Conservation (phyloP, 64 coral and sea anemone genomes). For the Actinia tenebrosa region DNA sequence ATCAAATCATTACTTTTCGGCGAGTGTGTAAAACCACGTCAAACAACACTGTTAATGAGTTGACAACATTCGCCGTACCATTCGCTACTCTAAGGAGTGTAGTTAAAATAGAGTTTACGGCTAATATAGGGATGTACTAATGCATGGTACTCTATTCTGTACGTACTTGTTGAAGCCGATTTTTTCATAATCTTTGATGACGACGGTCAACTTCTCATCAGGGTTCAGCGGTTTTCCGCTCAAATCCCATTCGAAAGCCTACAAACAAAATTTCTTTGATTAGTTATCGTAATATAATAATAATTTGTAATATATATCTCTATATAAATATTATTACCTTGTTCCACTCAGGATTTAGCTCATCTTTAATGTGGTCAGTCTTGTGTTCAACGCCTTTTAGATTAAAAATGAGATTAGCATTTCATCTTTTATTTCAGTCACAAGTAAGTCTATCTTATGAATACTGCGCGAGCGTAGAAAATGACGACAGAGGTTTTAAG, state of each 20-base stretch:
- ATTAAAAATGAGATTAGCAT: neutral
- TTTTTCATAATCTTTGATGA: slow-evolving; percentile 63
- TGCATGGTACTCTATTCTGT: no score
- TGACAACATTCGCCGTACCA: no score
- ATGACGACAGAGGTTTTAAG: no score
- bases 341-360: slow-evolving; percentile 79
- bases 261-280: neutral
- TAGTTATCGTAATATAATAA: neutral
- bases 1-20: neutral
- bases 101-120: no score
- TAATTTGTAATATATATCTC: neutral
- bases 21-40: no score
- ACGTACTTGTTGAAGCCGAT: slow-evolving; percentile 32
- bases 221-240: slow-evolving; percentile 50
- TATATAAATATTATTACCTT: slow-evolving; percentile 43
- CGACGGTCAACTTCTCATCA: slow-evolving; percentile 39
- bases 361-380: slow-evolving; percentile 68
- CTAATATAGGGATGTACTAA: no score
- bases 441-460: no score
- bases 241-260: slow-evolving; percentile 58
- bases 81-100: no score
- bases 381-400: slow-evolving; percentile 71
- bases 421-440: neutral
- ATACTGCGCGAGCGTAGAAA: no score
- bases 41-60: no score